A percentile compares a stretch with the other conserved stretches of the same genome.
Evolutionary conservation across 2,113 vertebrate genomes (phyloP).

Genomic region (Dicerorhinus sumatrensis): DNA sequence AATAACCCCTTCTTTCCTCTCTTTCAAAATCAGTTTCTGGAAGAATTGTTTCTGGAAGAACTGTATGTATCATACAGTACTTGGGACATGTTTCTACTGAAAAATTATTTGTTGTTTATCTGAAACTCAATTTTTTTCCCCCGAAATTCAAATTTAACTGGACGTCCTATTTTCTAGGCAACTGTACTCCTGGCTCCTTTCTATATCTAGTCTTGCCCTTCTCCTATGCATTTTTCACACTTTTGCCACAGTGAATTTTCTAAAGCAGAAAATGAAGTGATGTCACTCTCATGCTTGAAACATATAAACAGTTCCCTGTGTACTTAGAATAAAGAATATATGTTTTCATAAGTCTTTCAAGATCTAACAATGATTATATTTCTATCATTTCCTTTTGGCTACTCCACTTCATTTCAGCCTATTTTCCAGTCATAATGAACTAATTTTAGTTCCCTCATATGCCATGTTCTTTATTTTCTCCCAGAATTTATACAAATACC

Average conservation of each 20-base stretch:
- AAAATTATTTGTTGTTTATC: background rate
- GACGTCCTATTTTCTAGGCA: background rate
- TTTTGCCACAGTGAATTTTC: background rate
- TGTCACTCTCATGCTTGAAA: background rate
- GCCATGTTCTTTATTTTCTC: background rate
- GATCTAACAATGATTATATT: background rate
- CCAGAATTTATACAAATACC: background rate
- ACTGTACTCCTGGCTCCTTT: background rate
- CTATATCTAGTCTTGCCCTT: background rate
- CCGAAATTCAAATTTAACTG: slow-evolving; percentile 33
- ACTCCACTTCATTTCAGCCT: background rate
- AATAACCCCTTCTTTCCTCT: background rate
- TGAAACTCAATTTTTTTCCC: background rate
- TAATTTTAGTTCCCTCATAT: background rate
- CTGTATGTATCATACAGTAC: background rate
- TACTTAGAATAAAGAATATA: slow-evolving; percentile 25
- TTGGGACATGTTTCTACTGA: background rate
- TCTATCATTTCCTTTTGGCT: background rate
- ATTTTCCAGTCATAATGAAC: slow-evolving; percentile 4
- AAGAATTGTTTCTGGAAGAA: background rate
- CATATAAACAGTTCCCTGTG: background rate
- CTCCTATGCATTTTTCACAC: background rate
- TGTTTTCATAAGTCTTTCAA: background rate
- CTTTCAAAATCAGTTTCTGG: background rate
- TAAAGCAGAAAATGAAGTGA: background rate